Conservation (phyloP, 30 jellyfish, hydroid and myxozoan species). For the Aurelia aurita region DNA sequence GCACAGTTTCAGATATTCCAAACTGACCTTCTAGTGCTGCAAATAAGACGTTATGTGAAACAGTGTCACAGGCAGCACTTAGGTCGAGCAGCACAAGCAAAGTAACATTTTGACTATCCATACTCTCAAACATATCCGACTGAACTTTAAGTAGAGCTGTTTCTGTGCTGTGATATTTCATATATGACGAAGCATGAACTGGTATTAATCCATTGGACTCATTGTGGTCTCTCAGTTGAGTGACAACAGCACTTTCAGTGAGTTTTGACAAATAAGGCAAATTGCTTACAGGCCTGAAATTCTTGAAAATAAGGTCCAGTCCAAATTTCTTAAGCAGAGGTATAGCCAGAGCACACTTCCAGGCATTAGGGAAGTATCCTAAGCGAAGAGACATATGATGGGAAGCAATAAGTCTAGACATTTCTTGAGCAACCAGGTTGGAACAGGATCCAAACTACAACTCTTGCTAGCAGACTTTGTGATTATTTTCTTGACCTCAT, state of each 20-base stretch:
- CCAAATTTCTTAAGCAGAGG: conserved; percentile 46
- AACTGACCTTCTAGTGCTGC: neutral
- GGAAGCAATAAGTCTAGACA: conserved; percentile 37
- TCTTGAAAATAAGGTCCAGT: conserved; percentile 31
- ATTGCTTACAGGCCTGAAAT: conserved; percentile 61
- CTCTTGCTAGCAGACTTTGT: conserved; percentile 32
- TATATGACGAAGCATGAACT: conserved; percentile 28
- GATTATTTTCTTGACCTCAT: conserved; percentile 49
- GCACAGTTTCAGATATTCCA: conserved; percentile 43
- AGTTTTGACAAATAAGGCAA: conserved; percentile 45
- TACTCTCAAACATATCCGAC: conserved; percentile 15
- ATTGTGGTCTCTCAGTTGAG: conserved; percentile 20
- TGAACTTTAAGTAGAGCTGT: conserved; percentile 50
- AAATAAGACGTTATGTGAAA: conserved; percentile 2
- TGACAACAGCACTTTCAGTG: conserved; percentile 24
- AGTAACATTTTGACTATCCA: no score
- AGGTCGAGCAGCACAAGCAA: no score
- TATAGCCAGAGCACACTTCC: conserved; percentile 38
- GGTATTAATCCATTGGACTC: conserved; percentile 31
- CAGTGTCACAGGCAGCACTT: conserved; percentile 26
- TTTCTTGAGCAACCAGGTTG: conserved; percentile 55
- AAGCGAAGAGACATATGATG: conserved; percentile 39
- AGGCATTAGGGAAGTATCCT: conserved; percentile 42
- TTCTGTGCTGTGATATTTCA: conserved; percentile 56
- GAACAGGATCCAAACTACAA: conserved; percentile 48